Evolutionary conservation across 2,113 vertebrate species (phyloP), one percentile per base, ranked within the genome.

Genomic region (Muscicapa adusta): DNA sequence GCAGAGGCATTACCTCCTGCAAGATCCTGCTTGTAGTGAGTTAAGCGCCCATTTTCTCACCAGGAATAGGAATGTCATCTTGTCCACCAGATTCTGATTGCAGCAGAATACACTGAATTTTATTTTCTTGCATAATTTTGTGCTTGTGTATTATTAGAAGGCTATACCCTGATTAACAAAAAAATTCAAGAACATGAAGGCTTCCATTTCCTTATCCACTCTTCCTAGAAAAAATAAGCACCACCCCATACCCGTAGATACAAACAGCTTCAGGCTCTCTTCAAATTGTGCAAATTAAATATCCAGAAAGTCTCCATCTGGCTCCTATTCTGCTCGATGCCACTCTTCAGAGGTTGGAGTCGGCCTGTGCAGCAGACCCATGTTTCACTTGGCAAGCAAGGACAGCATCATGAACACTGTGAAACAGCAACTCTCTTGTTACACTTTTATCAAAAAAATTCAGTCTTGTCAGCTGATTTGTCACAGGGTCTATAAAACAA

Each of bases 401-500:
- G 34, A 98, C 98, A 3, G 99, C 99, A 3, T 99, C 99, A 0
- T 99, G 99, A 67, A 99, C 72, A 10, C 98, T 99, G 60, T 98
- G 98, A 82, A 99, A 99, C 68, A 99, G 74, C 88, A 98, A 95
- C 75, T 98, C 97, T 80, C 94, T 96, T 12, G 97, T 98, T 84
- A 98, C 58, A 5, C 93, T 81, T 10, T 93, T 95, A 8, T 97
- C 98, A 97, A 99, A 99, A 92, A 99, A 99, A 65, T 97, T 91
- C 77, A 99, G 96, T 45, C 82, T 95, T 53, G 97, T 97, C 95
- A 99, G 98, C 76, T 99, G 98, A 53, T 91, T 96, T 89, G 98
- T 36, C 4, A 99, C 98, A 62, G 88, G 97, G 38, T 98, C 99
- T 99, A 40, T n/a, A n/a, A 92, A 83, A 70, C 16, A 93, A 71